Evolutionary conservation across 2,888 invertebrate genomes (phyloP).

Genomic region (Crematogaster levior): DNA sequence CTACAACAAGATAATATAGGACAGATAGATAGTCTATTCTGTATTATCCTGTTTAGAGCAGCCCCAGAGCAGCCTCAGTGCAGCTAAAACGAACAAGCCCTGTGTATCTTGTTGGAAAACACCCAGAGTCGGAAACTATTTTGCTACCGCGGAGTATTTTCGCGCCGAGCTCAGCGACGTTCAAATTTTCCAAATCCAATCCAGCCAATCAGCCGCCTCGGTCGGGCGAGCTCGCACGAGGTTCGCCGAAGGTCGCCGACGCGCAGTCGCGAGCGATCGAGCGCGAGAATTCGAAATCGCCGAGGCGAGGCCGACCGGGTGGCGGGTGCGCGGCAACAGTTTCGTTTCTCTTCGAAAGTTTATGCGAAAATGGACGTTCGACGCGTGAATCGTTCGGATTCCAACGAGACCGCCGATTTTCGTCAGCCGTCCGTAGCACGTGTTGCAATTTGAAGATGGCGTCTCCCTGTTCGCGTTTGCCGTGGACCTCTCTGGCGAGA

Average conservation of each 20-base stretch:
- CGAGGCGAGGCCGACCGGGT: background rate
- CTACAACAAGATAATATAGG: no score
- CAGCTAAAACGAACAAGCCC: no score
- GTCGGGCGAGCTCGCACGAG: background rate
- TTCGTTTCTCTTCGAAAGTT: background rate
- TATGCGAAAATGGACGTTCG: background rate
- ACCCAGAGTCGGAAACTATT: background rate
- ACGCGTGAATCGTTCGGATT: background rate
- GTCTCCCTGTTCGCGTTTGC: constrained; percentile 68
- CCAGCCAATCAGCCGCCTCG: no score
- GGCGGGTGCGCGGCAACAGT: background rate
- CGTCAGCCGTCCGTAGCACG: background rate
- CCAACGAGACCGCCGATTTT: background rate
- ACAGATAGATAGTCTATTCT: no score
- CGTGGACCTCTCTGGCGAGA: constrained; percentile 62
- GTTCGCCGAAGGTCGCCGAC: background rate
- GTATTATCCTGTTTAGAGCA: no score
- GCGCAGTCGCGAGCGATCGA: background rate
- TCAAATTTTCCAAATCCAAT: constrained; percentile 1
- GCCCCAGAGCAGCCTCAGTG: no score
- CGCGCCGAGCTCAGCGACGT: background rate
- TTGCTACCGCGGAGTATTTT: background rate
- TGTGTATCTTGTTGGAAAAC: background rate
- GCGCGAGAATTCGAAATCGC: constrained; percentile 11
- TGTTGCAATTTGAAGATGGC: constrained; percentile 73